Evolutionary conservation across 1,140 invertebrate genomes (phyloP).

Genomic region (Cotesia vestalis): DNA sequence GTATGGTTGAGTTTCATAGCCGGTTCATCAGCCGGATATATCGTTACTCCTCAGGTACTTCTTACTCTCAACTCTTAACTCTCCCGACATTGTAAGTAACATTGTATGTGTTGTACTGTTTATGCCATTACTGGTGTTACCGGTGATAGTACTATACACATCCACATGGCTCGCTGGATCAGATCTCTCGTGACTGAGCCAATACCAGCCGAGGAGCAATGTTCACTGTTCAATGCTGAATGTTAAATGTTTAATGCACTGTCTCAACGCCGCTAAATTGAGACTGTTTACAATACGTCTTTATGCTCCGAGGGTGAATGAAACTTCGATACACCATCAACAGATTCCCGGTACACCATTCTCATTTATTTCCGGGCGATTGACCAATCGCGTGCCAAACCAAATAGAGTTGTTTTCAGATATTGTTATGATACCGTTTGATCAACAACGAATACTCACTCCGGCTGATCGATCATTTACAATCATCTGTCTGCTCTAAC

Average conservation of each 20-base stretch:
- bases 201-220: too few species aligned
- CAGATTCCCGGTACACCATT: neutral
- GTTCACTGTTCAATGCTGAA: too few species aligned
- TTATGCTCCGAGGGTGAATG: neutral
- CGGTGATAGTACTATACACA: too few species aligned
- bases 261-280: neutral
- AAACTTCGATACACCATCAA: too few species aligned
- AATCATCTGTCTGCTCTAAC: too few species aligned
- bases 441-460: too few species aligned
- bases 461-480: neutral
- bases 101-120: too few species aligned
- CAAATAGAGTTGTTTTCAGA: constrained; percentile 18
- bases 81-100: neutral
- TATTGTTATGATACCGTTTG: neutral
- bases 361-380: neutral
- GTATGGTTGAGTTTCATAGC: constrained; percentile 55
- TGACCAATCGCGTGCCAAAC: constrained; percentile 7
- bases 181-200: too few species aligned
- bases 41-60: constrained; percentile 40
- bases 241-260: neutral
- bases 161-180: too few species aligned
- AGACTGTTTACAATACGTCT: neutral
- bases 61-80: neutral
- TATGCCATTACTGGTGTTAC: neutral
- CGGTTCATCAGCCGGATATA: constrained; percentile 55